phyloP scores from a whole-genome alignment of 2,113 vertebrate genomes.

The Tenebrosternarchus preto region DNA sequence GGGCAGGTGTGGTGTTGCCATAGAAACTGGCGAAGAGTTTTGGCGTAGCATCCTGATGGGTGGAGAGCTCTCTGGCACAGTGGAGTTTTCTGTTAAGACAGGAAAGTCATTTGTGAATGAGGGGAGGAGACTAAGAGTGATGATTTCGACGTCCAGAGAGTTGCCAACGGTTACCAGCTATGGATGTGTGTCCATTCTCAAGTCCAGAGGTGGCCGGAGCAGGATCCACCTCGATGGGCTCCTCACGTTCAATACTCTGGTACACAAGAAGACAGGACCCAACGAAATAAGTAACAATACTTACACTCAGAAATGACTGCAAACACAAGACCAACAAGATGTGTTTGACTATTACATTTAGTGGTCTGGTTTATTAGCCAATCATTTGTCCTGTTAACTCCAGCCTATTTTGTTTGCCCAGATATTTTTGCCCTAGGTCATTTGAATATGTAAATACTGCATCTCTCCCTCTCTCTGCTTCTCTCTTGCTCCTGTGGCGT shows the following conservation, averaged over 20 bases:
- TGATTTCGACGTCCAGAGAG: too few relatives aligned
- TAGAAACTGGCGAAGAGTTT: constrained; percentile 74
- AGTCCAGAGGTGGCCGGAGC: constrained; percentile 52
- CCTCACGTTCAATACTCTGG: constrained; percentile 76
- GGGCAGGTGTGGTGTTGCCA: constrained; percentile 86
- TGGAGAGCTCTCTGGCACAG: constrained; percentile 61
- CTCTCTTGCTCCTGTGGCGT: constrained; percentile 15
- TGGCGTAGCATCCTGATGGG: constrained; percentile 65
- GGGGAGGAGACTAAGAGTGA: not conserved
- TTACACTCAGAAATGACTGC: not conserved
- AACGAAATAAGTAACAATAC: not conserved
- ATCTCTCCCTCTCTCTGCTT: constrained; percentile 7
- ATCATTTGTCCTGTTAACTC: not conserved
- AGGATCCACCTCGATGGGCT: constrained; percentile 74
- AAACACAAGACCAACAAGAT: not conserved
- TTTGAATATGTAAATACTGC: constrained; percentile 24
- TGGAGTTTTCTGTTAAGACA: constrained; percentile 60
- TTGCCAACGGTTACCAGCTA: constrained; percentile 59
- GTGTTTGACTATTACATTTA: not conserved
- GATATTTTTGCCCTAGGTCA: constrained; percentile 30
- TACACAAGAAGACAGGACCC: constrained; percentile 41
- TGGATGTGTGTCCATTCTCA: constrained; percentile 69
- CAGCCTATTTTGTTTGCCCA: constrained; percentile 11
- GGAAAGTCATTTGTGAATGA: not conserved
- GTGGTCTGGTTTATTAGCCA: not conserved